Evolutionary conservation across 2,888 invertebrate species (phyloP).

Genomic region (Sesia apiformis): DNA sequence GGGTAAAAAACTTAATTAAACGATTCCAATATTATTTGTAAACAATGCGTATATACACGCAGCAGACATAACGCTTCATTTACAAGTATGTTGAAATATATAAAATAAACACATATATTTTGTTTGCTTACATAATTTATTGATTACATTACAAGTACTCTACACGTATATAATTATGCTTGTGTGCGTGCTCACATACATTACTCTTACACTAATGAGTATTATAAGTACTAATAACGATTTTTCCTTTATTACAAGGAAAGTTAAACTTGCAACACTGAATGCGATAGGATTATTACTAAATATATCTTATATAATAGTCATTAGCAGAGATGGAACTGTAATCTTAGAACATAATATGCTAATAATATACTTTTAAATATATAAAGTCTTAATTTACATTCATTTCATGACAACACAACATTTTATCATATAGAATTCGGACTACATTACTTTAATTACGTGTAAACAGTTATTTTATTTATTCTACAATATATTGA

Average conservation of each 20-base stretch:
- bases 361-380: not conserved
- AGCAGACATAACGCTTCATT: too few species aligned
- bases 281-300: slow-evolving; percentile 43
- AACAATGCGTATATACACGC: too few species aligned
- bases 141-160: not conserved
- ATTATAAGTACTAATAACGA: slow-evolving; percentile 56
- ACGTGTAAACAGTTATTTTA: not conserved
- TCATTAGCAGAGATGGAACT: slow-evolving; percentile 23
- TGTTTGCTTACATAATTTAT: not conserved
- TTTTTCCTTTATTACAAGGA: slow-evolving; percentile 17
- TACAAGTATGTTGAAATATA: too few species aligned
- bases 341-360: slow-evolving; percentile 3
- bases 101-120: not conserved
- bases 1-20: too few species aligned
- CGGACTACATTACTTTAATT: not conserved
- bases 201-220: slow-evolving; percentile 54
- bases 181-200: slow-evolving; percentile 13
- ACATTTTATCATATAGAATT: slow-evolving; percentile 11
- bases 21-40: too few species aligned
- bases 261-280: slow-evolving; percentile 44
- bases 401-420: slow-evolving; percentile 48
- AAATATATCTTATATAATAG: slow-evolving; percentile 13
- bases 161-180: not conserved
- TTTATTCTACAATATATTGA: not conserved
- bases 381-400: slow-evolving; percentile 1